These are phyloP conservation scores for Ariopsis seemanni DNA, from an alignment of 2,113 vertebrate genomes.

Conservation along the genomic window DNA sequence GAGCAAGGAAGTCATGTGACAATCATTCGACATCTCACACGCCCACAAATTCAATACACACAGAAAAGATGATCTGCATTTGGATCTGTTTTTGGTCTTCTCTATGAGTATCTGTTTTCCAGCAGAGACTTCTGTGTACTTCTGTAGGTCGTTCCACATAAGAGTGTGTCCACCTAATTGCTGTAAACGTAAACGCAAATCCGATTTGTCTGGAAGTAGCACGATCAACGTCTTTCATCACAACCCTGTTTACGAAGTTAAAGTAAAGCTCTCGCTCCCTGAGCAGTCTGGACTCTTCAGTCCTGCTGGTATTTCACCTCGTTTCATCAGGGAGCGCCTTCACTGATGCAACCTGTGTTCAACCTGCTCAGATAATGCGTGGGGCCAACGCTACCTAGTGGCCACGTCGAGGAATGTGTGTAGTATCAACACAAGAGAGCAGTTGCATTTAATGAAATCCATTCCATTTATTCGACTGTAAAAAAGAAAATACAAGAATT, in stretches of 20 bases:
- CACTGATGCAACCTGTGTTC: slow-evolving; percentile 61
- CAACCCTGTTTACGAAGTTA: slow-evolving; percentile 31
- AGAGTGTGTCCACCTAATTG: neutral
- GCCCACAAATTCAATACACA: neutral
- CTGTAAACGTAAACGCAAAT: neutral
- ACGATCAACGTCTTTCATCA: slow-evolving; percentile 41
- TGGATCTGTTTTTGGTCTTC: neutral
- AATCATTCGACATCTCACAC: neutral
- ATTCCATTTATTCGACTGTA: neutral
- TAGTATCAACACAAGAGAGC: neutral
- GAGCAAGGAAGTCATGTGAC: slow-evolving; percentile 22
- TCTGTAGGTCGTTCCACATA: neutral
- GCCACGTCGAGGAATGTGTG: slow-evolving; percentile 22
- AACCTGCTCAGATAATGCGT: slow-evolving; percentile 25
- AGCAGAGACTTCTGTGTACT: neutral
- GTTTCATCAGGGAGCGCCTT: slow-evolving; percentile 63
- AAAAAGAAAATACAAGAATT: neutral
- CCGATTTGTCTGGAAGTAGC: slow-evolving; percentile 27
- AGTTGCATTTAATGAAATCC: neutral
- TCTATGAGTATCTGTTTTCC: neutral
- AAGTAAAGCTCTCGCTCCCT: slow-evolving; percentile 47
- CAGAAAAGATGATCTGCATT: neutral
- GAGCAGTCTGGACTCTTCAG: slow-evolving; percentile 46
- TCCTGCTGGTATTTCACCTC: slow-evolving; percentile 52
- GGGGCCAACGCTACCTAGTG: slow-evolving; percentile 56